phyloP scores from a whole-genome alignment of 2,888 invertebrate genomes.

The Acleris literana region DNA sequence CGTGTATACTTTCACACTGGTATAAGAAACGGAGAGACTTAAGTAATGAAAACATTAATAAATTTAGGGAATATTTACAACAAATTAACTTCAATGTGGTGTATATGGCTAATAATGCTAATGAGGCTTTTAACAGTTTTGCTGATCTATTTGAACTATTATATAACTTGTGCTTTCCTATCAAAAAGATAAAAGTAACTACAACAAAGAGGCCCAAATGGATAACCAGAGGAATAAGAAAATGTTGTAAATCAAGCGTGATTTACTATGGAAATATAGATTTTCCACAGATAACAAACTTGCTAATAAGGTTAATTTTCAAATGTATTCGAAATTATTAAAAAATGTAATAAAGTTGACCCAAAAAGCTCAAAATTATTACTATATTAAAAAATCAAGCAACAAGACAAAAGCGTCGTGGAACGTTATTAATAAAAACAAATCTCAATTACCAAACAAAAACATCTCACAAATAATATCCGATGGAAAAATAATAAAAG shows the following conservation, averaged over 20 bases:
- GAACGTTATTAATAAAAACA: too few species aligned
- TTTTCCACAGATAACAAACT: background rate
- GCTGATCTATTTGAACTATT: slow-evolving; percentile 13
- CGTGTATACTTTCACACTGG: too few species aligned
- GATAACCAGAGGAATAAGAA: slow-evolving; percentile 22
- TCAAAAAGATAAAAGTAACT: slow-evolving; percentile 18
- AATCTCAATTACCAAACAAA: too few species aligned
- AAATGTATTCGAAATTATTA: too few species aligned
- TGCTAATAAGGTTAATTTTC: background rate
- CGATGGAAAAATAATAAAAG: too few species aligned
- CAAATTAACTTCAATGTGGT: slow-evolving; percentile 36
- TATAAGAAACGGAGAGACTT: slow-evolving; percentile 31
- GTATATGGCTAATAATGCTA: slow-evolving; percentile 29
- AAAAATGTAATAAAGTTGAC: too few species aligned
- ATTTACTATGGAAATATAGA: slow-evolving; percentile 20
- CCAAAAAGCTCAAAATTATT: too few species aligned
- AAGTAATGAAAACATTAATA: slow-evolving; percentile 35
- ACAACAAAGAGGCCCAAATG: slow-evolving; percentile 16
- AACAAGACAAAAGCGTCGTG: too few species aligned
- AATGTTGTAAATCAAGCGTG: slow-evolving; percentile 8
- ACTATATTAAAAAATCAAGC: too few species aligned
- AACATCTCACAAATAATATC: too few species aligned
- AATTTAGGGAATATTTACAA: slow-evolving; percentile 34
- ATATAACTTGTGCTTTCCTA: slow-evolving; percentile 21
- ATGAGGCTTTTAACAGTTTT: slow-evolving; percentile 26